Evolutionary conservation across 2,888 invertebrate species (phyloP).

Genomic region (Andrena bucephala): DNA sequence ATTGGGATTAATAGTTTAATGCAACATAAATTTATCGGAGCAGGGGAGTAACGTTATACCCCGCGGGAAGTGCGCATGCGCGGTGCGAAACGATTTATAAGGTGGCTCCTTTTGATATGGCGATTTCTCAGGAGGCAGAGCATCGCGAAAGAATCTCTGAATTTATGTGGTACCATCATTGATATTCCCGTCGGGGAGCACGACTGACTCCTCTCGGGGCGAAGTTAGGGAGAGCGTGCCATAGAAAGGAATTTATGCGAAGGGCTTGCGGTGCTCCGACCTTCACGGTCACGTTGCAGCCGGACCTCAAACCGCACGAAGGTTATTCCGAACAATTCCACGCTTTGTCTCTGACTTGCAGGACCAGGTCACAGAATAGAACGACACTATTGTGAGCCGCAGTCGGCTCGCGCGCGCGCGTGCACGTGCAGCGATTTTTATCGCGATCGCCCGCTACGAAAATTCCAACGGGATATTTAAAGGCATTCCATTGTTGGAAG

Average conservation of each 20-base stretch:
- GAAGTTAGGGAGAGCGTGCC: conserved; percentile 59
- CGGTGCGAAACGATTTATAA: conserved; percentile 31
- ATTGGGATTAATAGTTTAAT: too few species aligned
- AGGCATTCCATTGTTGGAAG: conserved; percentile 8
- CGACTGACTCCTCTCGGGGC: conserved; percentile 48
- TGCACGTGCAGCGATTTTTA: conserved; percentile 36
- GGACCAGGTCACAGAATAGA: conserved; percentile 53
- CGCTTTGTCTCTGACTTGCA: conserved; percentile 39
- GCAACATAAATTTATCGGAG: too few species aligned
- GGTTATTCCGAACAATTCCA: conserved; percentile 62
- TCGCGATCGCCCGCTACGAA: conserved; percentile 28
- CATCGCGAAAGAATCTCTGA: conserved; percentile 55
- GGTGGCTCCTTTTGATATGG: conserved; percentile 26
- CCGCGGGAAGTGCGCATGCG: neutral
- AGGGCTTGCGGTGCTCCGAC: conserved; percentile 70
- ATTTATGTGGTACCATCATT: conserved; percentile 62
- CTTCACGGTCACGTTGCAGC: conserved; percentile 70
- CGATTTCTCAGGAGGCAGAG: conserved; percentile 39
- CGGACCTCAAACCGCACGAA: conserved; percentile 70
- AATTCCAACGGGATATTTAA: conserved; percentile 35
- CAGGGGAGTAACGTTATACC: too few species aligned
- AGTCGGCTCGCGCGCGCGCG: neutral
- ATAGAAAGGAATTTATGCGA: conserved; percentile 70
- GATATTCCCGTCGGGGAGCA: conserved; percentile 61
- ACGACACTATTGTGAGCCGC: conserved; percentile 38